Conservation (phyloP, 2,888 invertebrate genomes). For the Apamea monoglypha region DNA sequence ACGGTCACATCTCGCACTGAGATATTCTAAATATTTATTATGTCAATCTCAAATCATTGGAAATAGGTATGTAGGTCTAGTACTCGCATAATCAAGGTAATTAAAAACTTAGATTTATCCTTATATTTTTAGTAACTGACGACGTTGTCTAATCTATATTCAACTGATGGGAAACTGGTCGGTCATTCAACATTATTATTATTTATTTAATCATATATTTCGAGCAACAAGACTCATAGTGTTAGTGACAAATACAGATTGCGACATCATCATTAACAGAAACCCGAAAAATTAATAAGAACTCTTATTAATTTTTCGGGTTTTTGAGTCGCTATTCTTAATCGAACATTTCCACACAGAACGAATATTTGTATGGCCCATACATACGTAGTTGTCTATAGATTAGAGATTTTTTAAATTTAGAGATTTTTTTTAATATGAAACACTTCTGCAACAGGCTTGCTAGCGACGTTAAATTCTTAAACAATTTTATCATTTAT, state of each 20-base stretch:
- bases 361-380: neutral
- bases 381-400: neutral
- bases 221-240: too few relatives aligned
- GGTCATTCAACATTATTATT: constrained; percentile 2
- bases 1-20: constrained; percentile 24
- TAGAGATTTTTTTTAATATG: too few relatives aligned
- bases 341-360: neutral
- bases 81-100: constrained; percentile 6
- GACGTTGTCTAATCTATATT: neutral
- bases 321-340: neutral
- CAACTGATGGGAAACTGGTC: neutral
- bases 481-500: neutral
- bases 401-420: too few relatives aligned
- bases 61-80: constrained; percentile 55
- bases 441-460: neutral
- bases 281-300: neutral
- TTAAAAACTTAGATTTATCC: neutral
- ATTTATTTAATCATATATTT: too few relatives aligned
- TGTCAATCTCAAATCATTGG: constrained; percentile 20
- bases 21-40: constrained; percentile 37
- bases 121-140: neutral
- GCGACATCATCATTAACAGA: too few relatives aligned
- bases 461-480: neutral
- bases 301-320: neutral
- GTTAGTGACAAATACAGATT: too few relatives aligned